Evolutionary conservation across 1,140 invertebrate genomes (phyloP), one percentile per base, ranked within the genome.

Genomic region (Hirudo medicinalis): DNA sequence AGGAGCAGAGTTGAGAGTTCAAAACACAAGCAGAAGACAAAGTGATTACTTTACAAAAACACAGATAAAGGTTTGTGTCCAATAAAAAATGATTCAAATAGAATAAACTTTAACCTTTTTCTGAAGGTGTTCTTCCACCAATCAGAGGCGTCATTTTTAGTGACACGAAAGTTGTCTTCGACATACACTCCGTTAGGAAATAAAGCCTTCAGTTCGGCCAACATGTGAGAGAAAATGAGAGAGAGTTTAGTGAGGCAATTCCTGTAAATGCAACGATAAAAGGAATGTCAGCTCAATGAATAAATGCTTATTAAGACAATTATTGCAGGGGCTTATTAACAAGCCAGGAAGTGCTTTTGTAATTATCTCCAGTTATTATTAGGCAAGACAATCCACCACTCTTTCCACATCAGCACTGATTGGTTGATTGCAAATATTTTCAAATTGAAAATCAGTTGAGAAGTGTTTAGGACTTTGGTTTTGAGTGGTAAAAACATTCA

Each of bases 211-310:
- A 99, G 83, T 84, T 99, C 96, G 80, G 92, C 94, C 72, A 99
- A 85, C 94, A 99, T 99, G 86, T 99, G 97, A 81, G 94, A 98
- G 85, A 99, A 99, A 69, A 98, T 94, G 74, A 99, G 87, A 82
- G 94, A 97, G 36, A 98, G 87, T 86, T 98, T 98, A 27, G 94
- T 99, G 75, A 99, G 84, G 83, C 97, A 97, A 75, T 94, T 85
- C 97, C 74, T 94, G 85, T 68, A 72, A 55, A 68, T 17, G 15
- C 0, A 9, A 17, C 11, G 43, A 15, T 49, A 9, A 49, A 49
- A 49, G 43, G 43, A 49, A 15, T 49, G 15, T 49, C 11, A 17
- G 43, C 15, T 13, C 43, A 49, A 17, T 49, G 15, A 49, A 49
- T 49, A 49, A 49, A 49, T 49, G 43, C 15, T 49, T 49, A 49